Evolutionary conservation across 2,113 vertebrate genomes (phyloP), one percentile per base, ranked within the genome.

Genomic region (Neolamprologus hecqui): DNA sequence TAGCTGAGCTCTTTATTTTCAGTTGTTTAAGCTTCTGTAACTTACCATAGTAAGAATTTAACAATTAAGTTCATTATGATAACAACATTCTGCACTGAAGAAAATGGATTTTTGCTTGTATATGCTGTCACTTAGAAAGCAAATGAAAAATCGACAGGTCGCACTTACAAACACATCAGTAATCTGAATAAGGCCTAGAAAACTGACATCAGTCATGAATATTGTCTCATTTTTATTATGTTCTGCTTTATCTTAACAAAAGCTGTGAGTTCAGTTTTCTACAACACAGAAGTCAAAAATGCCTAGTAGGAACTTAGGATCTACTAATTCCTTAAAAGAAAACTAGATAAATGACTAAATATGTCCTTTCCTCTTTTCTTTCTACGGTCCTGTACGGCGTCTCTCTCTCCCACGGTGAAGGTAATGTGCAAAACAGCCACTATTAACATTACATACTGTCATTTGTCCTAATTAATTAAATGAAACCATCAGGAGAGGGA

Each of bases 391-490:
- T 77, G 26, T 51, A 51, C 1, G 2, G 17, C 5, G 4, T 31
- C 70, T 4, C 42, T 19, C 40, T 19, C 42, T 31, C 70, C 42
- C 23, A 49, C 70, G n/a, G 45, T 6, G 73, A 77, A 77, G 73
- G n/a, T 33, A 77, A 81, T 51, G 65, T 35, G 65, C 54, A 51
- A 84, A 84, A 26, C 77, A 84, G 55, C 55, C 70, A 14, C 86
- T 86, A 88, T 91, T 42, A 84, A 79, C 81, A 77, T 65, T 23
- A 87, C 84, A 80, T 54, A 49, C 55, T 37, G 75, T 42, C 47
- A 80, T 86, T 88, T 84, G 86, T 88, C 63, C 49, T 80, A 54
- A 92, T 86, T 40, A 88, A 89, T 80, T 26, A 49, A 79, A 68
- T 65, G 45, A 79, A 54, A 82, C 9, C 79, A 60, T 54, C 58